phyloP scores from a whole-genome alignment of 2,797 vertebrate species.

The Carduelis carduelis region DNA sequence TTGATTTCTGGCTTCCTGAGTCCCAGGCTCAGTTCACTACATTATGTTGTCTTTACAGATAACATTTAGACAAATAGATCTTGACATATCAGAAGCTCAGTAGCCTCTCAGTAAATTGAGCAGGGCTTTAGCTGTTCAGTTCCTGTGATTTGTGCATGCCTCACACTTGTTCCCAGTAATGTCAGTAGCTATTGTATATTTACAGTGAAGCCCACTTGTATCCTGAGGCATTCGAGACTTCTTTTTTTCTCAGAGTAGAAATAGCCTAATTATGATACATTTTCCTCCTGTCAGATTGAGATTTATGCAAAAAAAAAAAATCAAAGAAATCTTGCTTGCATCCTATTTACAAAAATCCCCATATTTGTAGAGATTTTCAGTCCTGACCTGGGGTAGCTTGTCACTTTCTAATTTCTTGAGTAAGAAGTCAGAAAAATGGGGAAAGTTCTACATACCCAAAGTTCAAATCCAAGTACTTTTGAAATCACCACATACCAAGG shows the following conservation, averaged over 20 bases:
- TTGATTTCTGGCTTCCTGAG: slow-evolving; percentile 28
- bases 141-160: slow-evolving; percentile 23
- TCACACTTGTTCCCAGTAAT: not conserved
- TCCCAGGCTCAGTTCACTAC: slow-evolving; percentile 18
- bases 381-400: not conserved
- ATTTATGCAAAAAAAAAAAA: not conserved
- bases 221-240: not conserved
- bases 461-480: not conserved
- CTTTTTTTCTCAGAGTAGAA: not conserved
- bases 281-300: slow-evolving; percentile 22
- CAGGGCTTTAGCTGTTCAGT: slow-evolving; percentile 29
- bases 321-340: slow-evolving; percentile 12
- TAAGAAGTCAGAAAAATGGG: slow-evolving; percentile 12
- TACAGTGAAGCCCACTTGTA: slow-evolving; percentile 6
- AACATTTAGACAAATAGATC: slow-evolving; percentile 54
- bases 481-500: not conserved
- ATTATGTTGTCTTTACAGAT: slow-evolving; percentile 53
- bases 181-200: not conserved
- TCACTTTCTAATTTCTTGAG: not conserved
- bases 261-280: slow-evolving; percentile 27
- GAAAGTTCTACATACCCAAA: not conserved
- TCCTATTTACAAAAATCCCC: not conserved
- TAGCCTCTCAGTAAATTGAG: slow-evolving; percentile 40
- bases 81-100: slow-evolving; percentile 38
- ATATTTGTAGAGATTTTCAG: not conserved